Base-by-base conservation (phyloP, 2,797 vertebrate species). In the Peromyscus attwateri region DNA sequence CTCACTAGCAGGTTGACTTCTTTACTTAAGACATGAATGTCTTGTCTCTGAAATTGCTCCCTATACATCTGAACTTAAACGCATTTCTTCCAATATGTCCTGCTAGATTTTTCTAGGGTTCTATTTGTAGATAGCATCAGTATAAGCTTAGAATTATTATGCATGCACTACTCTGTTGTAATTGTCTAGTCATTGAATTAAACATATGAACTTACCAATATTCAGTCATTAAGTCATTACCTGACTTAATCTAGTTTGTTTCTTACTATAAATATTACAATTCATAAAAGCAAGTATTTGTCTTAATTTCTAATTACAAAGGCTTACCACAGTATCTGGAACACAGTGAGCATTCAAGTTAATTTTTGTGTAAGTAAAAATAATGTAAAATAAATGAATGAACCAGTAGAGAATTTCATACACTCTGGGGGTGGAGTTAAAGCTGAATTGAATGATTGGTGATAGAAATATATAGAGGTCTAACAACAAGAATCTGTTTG, bases 151-250 rank as follows among this genome's bases (percentile, higher is more conserved):
- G 9, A 62, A 12, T 92, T 80, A 88, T 25, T 88, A 82, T 1
- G 43, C 23, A 84, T 77, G 60, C 82, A 66, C 71, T 90, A 90
- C 17, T 90, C 62, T 84, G 17, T 70, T 90, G 87, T 92, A 96
- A 80, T 71, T 49, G 6, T 25, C 17, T 46, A 68, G 80, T 40
- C n/a, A 40, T 62, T 79, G 3, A 14, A 83, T 79, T 70, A 57
- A 91, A 68, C 16, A 81, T n/a, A 57, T 11, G 9, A 77, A 95
- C 25, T 77, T 85, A n/a, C 13, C 34, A 77, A 37, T 70, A 90
- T 27, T 52, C 19, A 87, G 19, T 27, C 21, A 64, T n/a, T n/a
- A n/a, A n/a, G n/a, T n/a, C 31, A 82, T 49, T 64, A 43, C 13
- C 23, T 62, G 34, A 82, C 43, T 77, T 52, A 85, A n/a, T 80